Conservation (phyloP, 2,113 vertebrate genomes). For the Corydoras sp. region DNA sequence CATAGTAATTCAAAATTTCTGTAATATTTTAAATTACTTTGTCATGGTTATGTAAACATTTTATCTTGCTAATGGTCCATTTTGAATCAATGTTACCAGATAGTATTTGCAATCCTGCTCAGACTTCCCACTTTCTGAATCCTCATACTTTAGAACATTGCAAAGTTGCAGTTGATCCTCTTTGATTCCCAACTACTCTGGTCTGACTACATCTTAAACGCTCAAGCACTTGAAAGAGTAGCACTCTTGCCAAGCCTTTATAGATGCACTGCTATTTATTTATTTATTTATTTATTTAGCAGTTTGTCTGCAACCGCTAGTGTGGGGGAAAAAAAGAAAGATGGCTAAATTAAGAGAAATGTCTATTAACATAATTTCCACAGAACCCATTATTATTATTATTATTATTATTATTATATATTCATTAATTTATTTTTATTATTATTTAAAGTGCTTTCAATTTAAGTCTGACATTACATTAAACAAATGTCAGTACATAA, state of each 20-base stretch:
- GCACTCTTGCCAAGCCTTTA: slow-evolving; percentile 55
- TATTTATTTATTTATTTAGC: slow-evolving; percentile 19
- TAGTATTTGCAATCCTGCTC: slow-evolving; percentile 17
- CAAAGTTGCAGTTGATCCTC: slow-evolving; percentile 55
- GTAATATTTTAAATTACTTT: too few species aligned
- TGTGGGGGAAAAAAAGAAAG: slow-evolving; percentile 44
- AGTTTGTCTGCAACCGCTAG: slow-evolving; percentile 41
- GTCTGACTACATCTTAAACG: slow-evolving; percentile 55
- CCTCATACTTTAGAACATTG: slow-evolving; percentile 42
- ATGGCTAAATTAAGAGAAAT: slow-evolving; percentile 13
- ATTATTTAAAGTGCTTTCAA: too few species aligned
- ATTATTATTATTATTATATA: too few species aligned
- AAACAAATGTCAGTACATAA: too few species aligned
- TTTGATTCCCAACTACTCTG: slow-evolving; percentile 61
- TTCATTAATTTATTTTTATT: too few species aligned
- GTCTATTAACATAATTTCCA: neutral
- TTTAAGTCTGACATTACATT: too few species aligned
- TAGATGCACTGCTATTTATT: slow-evolving; percentile 32
- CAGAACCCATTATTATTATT: neutral
- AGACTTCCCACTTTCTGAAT: slow-evolving; percentile 13
- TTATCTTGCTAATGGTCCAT: too few species aligned
- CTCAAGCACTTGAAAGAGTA: slow-evolving; percentile 54
- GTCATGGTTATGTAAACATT: too few species aligned
- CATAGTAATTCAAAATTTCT: too few species aligned
- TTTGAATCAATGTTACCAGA: too few species aligned